Evolutionary conservation across 2,797 vertebrate genomes (phyloP), one percentile per base, ranked within the genome.

Genomic region (Adrianichthys oophorus): DNA sequence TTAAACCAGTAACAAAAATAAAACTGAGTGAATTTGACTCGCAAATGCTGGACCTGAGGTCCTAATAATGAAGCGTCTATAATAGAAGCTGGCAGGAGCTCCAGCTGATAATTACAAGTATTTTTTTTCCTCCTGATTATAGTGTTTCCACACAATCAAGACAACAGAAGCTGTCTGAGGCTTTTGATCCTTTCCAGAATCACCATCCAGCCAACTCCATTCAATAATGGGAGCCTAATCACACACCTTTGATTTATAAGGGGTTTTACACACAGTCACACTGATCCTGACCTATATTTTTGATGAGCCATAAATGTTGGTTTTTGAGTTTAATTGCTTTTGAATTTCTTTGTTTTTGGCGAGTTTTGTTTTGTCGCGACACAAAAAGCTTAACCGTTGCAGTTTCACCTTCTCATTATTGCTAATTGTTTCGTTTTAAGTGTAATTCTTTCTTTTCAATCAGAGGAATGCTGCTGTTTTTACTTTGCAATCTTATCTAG

Each of bases 391-490:
- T 7, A 17, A 17, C 32, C n/a, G 21, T 15, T 19, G 10, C 45
- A 42, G 15, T 61, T 47, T 74, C 54, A 17, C n/a, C 43, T 46
- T 48, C 55, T 70, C 46, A 26, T 65, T 42, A 40, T 16, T 7
- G 49, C 1, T 26, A 15, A 19, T 41, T 32, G 4, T 37, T 18
- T 17, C 1, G 4, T 47, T 58, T 61, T 26, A 52, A 56, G 18
- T 40, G 5, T 26, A 53, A 23, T 53, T 52, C 61, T 70, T 56
- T 69, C 64, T 42, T 61, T 59, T 23, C 57, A 48, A 18, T 72
- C 61, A 62, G 53, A 68, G 65, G 26, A 13, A 46, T 61, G 64
- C 78, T 52, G 52, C 55, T 50, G 59, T 72, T 62, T 74, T 73
- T 81, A 70, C 64, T 59, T 55, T 59, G 10, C 8, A 37, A 3